phyloP scores from a whole-genome alignment of 1,140 invertebrate genomes.

The Maconellicoccus hirsutus region DNA sequence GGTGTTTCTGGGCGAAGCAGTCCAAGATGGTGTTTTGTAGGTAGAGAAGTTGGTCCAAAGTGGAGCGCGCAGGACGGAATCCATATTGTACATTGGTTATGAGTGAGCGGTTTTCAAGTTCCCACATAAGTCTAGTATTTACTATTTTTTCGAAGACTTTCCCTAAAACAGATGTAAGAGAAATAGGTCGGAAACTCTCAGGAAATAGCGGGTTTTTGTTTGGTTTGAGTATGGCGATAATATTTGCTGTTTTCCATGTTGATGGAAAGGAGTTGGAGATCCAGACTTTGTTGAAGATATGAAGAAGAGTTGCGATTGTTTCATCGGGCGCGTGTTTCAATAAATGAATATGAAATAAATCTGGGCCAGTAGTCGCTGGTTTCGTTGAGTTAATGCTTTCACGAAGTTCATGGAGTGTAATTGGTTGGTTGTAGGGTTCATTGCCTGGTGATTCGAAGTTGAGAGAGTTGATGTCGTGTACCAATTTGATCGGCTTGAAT shows the following conservation, averaged over 20 bases:
- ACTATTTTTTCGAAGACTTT: constrained; percentile 25
- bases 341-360: too few species aligned
- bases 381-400: too few species aligned
- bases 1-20: neutral
- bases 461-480: too few species aligned
- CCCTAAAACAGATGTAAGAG: neutral
- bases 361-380: too few species aligned
- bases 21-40: neutral
- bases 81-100: constrained; percentile 9
- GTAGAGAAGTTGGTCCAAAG: neutral
- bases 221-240: constrained; percentile 22
- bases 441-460: too few species aligned
- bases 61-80: constrained; percentile 11
- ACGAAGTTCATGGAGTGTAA: too few species aligned
- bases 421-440: too few species aligned
- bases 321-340: neutral
- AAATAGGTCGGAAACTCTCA: constrained; percentile 16
- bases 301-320: neutral
- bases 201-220: neutral
- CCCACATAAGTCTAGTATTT: constrained; percentile 14
- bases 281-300: constrained; percentile 14
- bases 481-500: too few species aligned
- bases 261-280: neutral
- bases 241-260: neutral
- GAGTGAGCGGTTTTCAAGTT: neutral